A percentile compares a stretch with the other conserved stretches of the same genome.
phyloP scores from a whole-genome alignment of 1,140 invertebrate genomes.

The Panagrolaimus sp. region DNA sequence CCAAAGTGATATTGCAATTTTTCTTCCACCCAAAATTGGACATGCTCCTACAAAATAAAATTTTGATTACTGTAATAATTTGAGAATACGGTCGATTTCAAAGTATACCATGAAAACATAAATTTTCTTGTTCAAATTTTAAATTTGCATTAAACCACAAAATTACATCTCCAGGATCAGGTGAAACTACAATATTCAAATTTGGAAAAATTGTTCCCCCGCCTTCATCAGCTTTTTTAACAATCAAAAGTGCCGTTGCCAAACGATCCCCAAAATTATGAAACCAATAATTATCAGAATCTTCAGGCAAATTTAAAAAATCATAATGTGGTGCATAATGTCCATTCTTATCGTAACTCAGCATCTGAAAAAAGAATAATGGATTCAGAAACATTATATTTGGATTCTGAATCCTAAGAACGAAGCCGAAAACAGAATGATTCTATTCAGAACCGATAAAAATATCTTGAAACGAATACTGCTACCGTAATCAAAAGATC shows the following conservation, averaged over 20 bases:
- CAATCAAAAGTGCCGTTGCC: background rate
- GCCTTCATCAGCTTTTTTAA: background rate
- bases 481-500: too few species aligned
- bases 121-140: background rate
- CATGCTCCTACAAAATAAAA: background rate
- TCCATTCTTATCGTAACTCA: background rate
- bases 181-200: background rate
- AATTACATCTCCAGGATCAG: background rate
- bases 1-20: conserved; percentile 3
- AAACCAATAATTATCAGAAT: background rate
- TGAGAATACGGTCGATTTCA: too few species aligned
- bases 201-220: background rate
- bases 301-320: background rate
- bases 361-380: background rate
- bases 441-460: too few species aligned
- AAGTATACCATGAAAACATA: background rate
- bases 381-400: too few species aligned
- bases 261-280: background rate
- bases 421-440: too few species aligned
- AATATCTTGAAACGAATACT: too few species aligned
- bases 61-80: too few species aligned
- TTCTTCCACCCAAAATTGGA: background rate
- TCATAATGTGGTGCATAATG: conserved; percentile 11
- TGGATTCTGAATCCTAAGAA: too few species aligned
- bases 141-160: conserved; percentile 2